A percentile compares a stretch with the other conserved stretches of the same genome.
Evolutionary conservation across 2,888 invertebrate genomes (phyloP).

Genomic region (Netelia virgata): DNA sequence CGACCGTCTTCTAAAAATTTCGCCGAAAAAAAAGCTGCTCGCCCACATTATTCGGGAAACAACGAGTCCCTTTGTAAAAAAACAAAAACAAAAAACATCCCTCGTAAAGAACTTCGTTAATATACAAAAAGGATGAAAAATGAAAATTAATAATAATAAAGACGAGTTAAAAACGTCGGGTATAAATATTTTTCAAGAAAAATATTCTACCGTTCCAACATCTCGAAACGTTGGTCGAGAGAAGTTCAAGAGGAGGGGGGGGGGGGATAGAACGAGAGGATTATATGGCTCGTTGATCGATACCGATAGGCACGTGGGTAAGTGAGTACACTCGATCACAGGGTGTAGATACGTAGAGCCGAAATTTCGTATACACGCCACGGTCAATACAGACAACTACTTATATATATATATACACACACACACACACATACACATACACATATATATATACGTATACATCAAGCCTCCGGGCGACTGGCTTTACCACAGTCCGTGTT

Average conservation of each 20-base stretch:
- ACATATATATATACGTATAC: not conserved
- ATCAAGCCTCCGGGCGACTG: not conserved
- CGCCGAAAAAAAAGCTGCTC: constrained; percentile 5
- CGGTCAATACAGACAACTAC: not conserved
- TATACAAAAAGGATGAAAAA: no score
- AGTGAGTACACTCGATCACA: not conserved
- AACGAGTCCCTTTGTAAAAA: constrained; percentile 34
- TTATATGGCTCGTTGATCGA: not conserved
- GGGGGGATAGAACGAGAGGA: not conserved
- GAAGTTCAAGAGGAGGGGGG: not conserved
- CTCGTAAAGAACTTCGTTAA: constrained; percentile 4
- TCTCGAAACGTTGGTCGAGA: no score
- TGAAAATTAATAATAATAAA: no score
- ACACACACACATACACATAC: no score
- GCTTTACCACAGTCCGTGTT: not conserved
- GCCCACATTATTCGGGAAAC: not conserved
- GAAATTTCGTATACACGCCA: not conserved
- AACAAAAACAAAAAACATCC: constrained; percentile 16
- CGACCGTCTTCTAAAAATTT: constrained; percentile 48
- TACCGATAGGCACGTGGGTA: not conserved
- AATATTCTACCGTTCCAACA: no score
- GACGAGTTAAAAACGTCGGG: no score
- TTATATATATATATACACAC: not conserved
- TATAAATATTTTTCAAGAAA: no score
- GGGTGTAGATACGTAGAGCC: not conserved